phyloP scores from a whole-genome alignment of 2,888 invertebrate species.

The Danaus chrysippus region DNA sequence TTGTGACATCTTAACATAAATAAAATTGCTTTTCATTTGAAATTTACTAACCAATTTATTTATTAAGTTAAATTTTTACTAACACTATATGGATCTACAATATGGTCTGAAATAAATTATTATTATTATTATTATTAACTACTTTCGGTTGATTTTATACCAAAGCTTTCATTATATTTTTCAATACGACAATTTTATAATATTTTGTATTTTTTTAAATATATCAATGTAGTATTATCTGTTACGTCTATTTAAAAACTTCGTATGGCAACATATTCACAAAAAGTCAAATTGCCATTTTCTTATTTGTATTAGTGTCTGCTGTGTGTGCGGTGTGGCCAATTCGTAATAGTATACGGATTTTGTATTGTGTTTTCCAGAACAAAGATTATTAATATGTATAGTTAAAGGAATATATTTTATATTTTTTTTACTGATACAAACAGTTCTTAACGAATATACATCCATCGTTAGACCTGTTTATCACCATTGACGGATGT shows the following conservation, averaged over 20 bases:
- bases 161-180: too few relatives aligned
- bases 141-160: too few relatives aligned
- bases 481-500: slow-evolving; percentile 76
- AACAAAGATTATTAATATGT: slow-evolving; percentile 15
- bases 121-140: too few relatives aligned
- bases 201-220: background rate
- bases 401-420: slow-evolving; percentile 11
- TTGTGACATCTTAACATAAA: too few relatives aligned
- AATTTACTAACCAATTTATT: too few relatives aligned
- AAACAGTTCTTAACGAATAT: slow-evolving; percentile 33
- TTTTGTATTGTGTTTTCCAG: slow-evolving; percentile 36
- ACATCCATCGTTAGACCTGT: slow-evolving; percentile 70
- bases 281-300: slow-evolving; percentile 57
- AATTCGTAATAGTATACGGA: slow-evolving; percentile 35
- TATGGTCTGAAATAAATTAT: too few relatives aligned
- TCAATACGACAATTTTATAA: too few relatives aligned
- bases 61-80: too few relatives aligned
- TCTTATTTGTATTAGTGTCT: slow-evolving; percentile 37
- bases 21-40: too few relatives aligned
- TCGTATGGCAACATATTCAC: slow-evolving; percentile 26
- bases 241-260: slow-evolving; percentile 5
- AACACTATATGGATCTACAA: too few relatives aligned
- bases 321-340: slow-evolving; percentile 42
- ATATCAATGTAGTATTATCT: slow-evolving; percentile 3
- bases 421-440: slow-evolving; percentile 17